phyloP scores from a whole-genome alignment of 2,113 vertebrate species.

The Etheostoma cragini region DNA sequence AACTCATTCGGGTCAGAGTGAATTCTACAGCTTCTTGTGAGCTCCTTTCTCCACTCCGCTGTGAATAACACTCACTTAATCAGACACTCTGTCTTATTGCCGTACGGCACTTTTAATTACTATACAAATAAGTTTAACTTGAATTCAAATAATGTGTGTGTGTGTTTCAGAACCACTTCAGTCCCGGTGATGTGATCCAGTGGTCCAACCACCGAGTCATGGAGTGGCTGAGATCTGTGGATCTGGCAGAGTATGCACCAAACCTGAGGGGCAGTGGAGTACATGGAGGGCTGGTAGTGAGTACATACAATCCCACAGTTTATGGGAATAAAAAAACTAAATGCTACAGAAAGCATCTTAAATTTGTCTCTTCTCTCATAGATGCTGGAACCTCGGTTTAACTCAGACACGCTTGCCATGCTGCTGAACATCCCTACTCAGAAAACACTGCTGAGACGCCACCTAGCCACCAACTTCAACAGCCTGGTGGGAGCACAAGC shows the following conservation, averaged over 20 bases:
- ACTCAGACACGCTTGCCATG: conserved; percentile 92
- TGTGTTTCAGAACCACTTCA: conserved; percentile 83
- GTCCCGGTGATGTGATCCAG: conserved; percentile 92
- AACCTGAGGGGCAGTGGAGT: conserved; percentile 97
- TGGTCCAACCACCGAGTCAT: conserved; percentile 99
- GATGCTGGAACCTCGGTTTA: conserved; percentile 97
- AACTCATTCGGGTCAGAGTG: too few species aligned
- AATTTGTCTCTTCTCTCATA: conserved; percentile 52
- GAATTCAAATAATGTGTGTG: background rate
- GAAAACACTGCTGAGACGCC: conserved; percentile 94
- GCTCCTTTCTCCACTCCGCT: too few species aligned
- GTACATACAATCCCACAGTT: conserved; percentile 46
- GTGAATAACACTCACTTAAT: too few species aligned
- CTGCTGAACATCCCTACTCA: conserved; percentile 96
- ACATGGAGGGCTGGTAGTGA: conserved; percentile 96
- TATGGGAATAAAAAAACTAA: background rate
- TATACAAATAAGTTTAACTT: background rate
- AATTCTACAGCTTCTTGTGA: too few species aligned
- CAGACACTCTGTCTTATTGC: background rate
- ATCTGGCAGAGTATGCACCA: conserved; percentile 97
- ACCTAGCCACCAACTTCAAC: conserved; percentile 93
- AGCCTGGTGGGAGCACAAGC: conserved; percentile 90
- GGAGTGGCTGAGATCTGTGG: conserved; percentile 97
- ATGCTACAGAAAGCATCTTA: background rate
- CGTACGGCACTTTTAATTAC: background rate